These are phyloP conservation scores for Conistra vaccinii DNA, from an alignment of 2,888 invertebrate species.

Conservation along the genomic window DNA sequence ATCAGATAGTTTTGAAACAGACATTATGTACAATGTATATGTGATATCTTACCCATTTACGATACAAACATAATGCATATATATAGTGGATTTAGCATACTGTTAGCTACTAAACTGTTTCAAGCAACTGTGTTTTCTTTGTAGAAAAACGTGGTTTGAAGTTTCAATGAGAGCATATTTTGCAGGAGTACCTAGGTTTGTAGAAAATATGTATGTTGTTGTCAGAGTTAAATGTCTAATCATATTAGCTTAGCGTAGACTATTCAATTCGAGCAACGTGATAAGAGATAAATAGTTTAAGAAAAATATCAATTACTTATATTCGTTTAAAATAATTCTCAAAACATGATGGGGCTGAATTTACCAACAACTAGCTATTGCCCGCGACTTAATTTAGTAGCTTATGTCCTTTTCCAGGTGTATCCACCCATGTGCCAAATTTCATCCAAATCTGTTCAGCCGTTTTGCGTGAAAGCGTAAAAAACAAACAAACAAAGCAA, in stretches of 20 bases:
- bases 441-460: no score
- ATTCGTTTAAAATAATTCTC: not conserved
- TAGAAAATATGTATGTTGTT: conserved; percentile 26
- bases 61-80: conserved; percentile 54
- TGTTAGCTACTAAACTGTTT: conserved; percentile 41
- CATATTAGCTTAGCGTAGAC: not conserved
- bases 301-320: not conserved
- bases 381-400: no score
- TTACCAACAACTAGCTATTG: no score
- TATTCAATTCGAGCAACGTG: conserved; percentile 5
- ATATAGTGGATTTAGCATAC: conserved; percentile 55
- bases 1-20: not conserved
- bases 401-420: no score
- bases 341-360: not conserved
- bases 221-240: not conserved
- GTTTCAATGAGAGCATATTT: conserved; percentile 34
- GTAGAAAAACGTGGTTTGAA: conserved; percentile 51
- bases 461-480: no score
- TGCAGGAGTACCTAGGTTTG: conserved; percentile 7
- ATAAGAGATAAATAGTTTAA: not conserved
- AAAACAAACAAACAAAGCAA: no score
- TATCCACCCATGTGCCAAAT: no score
- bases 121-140: conserved; percentile 37
- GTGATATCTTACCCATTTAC: conserved; percentile 42
- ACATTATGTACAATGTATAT: conserved; percentile 12